Conservation (phyloP, 2,888 invertebrate genomes). For the Dryomyza anilis region DNA sequence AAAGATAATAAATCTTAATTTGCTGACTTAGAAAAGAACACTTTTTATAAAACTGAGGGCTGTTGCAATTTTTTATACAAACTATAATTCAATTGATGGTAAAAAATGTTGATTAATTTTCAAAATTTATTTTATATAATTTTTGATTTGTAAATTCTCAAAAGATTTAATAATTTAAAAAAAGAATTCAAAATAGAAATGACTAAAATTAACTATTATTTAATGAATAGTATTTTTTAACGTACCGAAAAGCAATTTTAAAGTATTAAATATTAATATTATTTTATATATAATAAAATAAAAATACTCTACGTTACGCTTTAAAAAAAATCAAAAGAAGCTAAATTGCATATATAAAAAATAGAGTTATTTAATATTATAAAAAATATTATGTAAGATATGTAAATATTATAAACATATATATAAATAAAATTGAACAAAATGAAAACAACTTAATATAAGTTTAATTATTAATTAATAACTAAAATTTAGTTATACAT, state of each 20-base stretch:
- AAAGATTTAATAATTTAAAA: too few relatives aligned
- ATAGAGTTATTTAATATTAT: background rate
- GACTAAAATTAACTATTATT: too few relatives aligned
- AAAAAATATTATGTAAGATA: background rate
- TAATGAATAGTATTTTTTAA: too few relatives aligned
- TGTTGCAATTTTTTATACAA: too few relatives aligned
- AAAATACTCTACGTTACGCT: background rate
- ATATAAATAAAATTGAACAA: background rate
- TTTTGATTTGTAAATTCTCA: too few relatives aligned
- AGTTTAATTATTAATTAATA: background rate
- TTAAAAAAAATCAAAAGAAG: background rate
- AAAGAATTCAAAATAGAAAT: too few relatives aligned
- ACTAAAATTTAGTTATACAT: background rate
- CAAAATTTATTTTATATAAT: too few relatives aligned
- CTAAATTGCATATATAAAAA: background rate
- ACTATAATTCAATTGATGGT: too few relatives aligned
- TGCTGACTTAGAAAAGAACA: too few relatives aligned
- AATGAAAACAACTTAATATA: background rate
- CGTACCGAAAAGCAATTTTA: conserved; percentile 2
- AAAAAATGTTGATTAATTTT: too few relatives aligned
- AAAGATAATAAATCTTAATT: too few relatives aligned
- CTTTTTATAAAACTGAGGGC: too few relatives aligned
- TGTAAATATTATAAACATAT: background rate
- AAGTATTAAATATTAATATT: background rate
- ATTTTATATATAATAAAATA: background rate